These are phyloP conservation scores for Chionomys nivalis DNA, from an alignment of 2,113 vertebrate species.

Conservation along the genomic window DNA sequence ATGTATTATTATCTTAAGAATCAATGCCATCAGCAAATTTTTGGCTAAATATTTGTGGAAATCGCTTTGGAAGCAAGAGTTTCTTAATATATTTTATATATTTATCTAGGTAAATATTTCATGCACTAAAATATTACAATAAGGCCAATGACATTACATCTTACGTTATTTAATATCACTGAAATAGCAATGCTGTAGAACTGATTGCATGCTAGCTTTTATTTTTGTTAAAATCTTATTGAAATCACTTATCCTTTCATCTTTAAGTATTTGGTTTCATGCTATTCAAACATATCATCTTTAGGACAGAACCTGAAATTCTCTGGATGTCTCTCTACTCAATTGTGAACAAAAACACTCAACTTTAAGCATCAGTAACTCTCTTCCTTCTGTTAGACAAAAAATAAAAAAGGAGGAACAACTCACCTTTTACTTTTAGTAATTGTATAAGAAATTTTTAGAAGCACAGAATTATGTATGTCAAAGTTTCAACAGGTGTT, in stretches of 20 bases:
- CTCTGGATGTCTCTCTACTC: background rate
- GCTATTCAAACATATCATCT: background rate
- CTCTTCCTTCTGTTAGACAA: fast-evolving
- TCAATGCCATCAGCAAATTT: background rate
- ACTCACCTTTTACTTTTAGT: background rate
- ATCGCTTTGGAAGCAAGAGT: background rate
- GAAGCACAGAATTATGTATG: background rate
- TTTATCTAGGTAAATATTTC: background rate
- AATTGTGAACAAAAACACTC: background rate
- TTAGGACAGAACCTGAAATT: background rate
- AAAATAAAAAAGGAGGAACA: background rate
- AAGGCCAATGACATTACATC: background rate
- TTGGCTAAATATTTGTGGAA: background rate
- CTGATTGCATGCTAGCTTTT: background rate
- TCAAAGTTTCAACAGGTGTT: background rate
- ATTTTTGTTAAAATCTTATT: background rate
- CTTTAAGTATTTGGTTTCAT: background rate
- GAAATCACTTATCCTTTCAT: background rate
- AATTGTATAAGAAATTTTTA: background rate
- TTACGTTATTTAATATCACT: background rate
- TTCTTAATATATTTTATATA: background rate
- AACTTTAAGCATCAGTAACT: background rate
- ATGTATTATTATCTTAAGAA: background rate
- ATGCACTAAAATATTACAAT: background rate
- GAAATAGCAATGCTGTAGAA: background rate